Conservation (phyloP, 2,888 invertebrate species). For the Lumbricus terrestris region DNA sequence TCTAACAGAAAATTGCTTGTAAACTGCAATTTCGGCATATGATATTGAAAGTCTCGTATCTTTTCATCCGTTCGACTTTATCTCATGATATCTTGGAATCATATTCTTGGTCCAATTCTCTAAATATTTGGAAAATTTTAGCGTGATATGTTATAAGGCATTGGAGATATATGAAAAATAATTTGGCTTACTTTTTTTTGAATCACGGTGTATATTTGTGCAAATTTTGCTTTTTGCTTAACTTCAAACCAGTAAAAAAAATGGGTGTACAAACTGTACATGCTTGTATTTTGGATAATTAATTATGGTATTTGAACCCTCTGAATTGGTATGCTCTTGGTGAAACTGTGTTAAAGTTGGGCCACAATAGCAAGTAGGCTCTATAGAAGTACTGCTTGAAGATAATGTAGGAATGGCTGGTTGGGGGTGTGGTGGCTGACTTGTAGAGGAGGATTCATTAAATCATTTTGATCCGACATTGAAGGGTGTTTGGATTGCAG, state of each 20-base stretch:
- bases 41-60: too few relatives aligned
- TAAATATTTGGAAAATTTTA: too few relatives aligned
- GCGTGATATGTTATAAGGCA: too few relatives aligned
- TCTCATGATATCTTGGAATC: too few relatives aligned
- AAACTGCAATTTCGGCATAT: too few relatives aligned
- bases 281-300: background rate
- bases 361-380: too few relatives aligned
- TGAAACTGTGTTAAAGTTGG: background rate
- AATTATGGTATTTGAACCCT: background rate
- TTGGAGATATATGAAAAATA: too few relatives aligned
- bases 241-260: background rate
- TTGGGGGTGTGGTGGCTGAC: background rate
- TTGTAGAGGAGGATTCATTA: background rate
- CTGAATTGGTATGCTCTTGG: background rate
- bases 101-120: too few relatives aligned
- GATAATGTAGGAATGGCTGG: background rate
- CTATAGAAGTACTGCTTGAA: background rate
- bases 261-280: background rate
- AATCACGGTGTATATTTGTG: too few relatives aligned
- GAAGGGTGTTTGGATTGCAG: background rate
- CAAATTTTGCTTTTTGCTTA: background rate
- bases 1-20: too few relatives aligned
- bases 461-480: background rate
- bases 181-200: too few relatives aligned
- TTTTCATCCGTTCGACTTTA: too few relatives aligned